Evolutionary conservation across 2,797 vertebrate genomes (phyloP), one percentile per base, ranked within the genome.

Genomic region (Tragelaphus eurycerus): DNA sequence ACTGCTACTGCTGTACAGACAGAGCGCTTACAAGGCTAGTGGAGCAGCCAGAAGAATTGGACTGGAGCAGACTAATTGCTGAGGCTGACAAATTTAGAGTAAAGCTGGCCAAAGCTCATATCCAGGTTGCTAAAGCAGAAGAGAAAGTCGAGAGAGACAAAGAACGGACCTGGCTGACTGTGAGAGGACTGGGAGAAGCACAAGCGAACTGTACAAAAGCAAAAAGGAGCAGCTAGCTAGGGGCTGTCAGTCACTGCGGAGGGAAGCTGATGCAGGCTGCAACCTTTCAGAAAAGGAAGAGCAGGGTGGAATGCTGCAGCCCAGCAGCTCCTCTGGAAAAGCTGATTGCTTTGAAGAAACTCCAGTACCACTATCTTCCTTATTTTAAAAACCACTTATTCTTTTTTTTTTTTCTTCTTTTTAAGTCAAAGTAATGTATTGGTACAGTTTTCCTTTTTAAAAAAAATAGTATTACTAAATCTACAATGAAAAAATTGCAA

Each of bases 61-160:
- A 7, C 52, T 19, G 60, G 48, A 48, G 46, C 50, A 29, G 90
- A 76, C 31, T 64, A 6, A n/a, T 14, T 50, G 54, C 27, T 23
- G 59, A 57, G 92, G 17, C 55, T 67, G 50, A 60, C 59, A 81
- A 38, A 81, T 54, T 88, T 48, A 54, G 38, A 74, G 54, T 60
- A 25, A 27, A 48, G 74, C 59, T 29, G 57, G 34, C 59, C 52
- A 19, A 34, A 12, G 62, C 87, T 76, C 54, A 17, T 9, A 29
- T 21, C 82, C n/a, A 52, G 60, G 90, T 79, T 55, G 62, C 87
- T 54, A 74, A 90, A 46, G 46, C 67, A 78, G 78, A 86, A 93
- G 54, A 25, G 78, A 90, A 38, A 34, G 76, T 88, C 46, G 7
- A 43, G 84, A 85, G 76, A 95, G 78, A 25, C 14, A 14, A 64